Percentiles rank a stretch among this genome's conserved stretches.
Evolutionary conservation across 2,888 invertebrate genomes (phyloP).

Genomic region (Azorinus chamasolen): DNA sequence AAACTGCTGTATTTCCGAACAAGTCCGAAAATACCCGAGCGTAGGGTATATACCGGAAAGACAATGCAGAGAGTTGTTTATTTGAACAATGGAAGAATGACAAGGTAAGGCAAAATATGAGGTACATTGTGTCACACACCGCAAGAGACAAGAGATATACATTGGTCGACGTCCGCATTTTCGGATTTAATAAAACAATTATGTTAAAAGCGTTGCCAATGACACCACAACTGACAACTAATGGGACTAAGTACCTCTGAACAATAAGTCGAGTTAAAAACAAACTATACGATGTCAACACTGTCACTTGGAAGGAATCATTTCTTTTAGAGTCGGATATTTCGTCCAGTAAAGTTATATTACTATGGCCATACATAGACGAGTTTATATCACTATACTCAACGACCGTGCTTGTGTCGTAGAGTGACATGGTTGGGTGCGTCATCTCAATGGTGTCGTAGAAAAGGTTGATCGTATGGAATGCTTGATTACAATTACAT

Average conservation of each 20-base stretch:
- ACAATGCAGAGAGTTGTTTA: constrained; percentile 87
- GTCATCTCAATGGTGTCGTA: no score
- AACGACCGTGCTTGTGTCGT: no score
- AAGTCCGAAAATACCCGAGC: constrained; percentile 90
- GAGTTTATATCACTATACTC: no score
- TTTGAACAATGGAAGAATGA: constrained; percentile 89
- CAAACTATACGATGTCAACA: constrained; percentile 37
- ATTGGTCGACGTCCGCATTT: constrained; percentile 85
- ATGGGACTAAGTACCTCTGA: constrained; percentile 77
- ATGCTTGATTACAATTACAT: no score
- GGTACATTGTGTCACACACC: constrained; percentile 90
- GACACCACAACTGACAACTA: constrained; percentile 80
- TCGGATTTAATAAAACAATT: constrained; percentile 81
- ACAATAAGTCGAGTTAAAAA: constrained; percentile 75
- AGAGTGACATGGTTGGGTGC: no score
- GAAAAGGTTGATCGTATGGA: no score
- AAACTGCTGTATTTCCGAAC: constrained; percentile 90
- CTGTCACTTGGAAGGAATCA: not conserved
- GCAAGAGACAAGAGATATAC: constrained; percentile 91
- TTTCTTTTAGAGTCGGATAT: no score
- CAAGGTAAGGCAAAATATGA: constrained; percentile 90
- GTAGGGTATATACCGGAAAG: constrained; percentile 88
- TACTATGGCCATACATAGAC: no score
- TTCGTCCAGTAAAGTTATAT: no score
- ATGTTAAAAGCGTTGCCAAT: constrained; percentile 84